A percentile compares a stretch with the other conserved stretches of the same genome.
Conservation (phyloP, 2,113 vertebrate species). For the Bucco capensis region DNA sequence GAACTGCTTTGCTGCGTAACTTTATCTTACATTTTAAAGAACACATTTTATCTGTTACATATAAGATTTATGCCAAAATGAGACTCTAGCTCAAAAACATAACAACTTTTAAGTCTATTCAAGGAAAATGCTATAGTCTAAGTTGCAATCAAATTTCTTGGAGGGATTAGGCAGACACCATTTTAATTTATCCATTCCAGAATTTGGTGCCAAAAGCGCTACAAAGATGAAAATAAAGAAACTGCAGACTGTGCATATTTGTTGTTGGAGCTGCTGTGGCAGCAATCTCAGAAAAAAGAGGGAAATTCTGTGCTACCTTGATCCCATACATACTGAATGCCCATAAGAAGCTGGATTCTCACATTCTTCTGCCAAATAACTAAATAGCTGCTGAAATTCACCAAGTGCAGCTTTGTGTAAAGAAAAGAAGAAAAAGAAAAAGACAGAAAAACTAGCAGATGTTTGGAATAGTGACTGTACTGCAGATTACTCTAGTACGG, state of each 20-base stretch:
- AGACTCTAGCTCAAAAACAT: constrained; percentile 11
- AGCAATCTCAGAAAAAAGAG: constrained; percentile 40
- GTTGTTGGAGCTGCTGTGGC: constrained; percentile 34
- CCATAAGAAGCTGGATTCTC: constrained; percentile 19
- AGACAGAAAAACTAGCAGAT: background rate
- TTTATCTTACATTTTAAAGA: background rate
- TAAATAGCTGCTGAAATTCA: constrained; percentile 48
- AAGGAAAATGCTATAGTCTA: constrained; percentile 42
- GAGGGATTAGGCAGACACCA: constrained; percentile 59
- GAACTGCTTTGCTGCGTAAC: background rate
- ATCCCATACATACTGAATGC: constrained; percentile 11
- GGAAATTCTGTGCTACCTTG: background rate
- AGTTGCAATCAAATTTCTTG: constrained; percentile 49
- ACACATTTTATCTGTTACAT: background rate
- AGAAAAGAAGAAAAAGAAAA: background rate
- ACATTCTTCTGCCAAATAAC: constrained; percentile 44
- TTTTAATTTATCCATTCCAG: constrained; percentile 69
- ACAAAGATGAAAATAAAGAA: constrained; percentile 69
- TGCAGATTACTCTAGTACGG: background rate
- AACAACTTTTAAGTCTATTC: constrained; percentile 28
- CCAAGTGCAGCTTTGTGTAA: background rate
- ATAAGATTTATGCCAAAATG: constrained; percentile 21
- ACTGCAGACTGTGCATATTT: constrained; percentile 47
- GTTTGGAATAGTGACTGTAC: background rate
- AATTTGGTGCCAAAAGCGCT: constrained; percentile 22